Percentiles rank a stretch among this genome's conserved stretches.
Conservation (phyloP, 1,140 invertebrate genomes). For the Drosophila kohkoa region DNA sequence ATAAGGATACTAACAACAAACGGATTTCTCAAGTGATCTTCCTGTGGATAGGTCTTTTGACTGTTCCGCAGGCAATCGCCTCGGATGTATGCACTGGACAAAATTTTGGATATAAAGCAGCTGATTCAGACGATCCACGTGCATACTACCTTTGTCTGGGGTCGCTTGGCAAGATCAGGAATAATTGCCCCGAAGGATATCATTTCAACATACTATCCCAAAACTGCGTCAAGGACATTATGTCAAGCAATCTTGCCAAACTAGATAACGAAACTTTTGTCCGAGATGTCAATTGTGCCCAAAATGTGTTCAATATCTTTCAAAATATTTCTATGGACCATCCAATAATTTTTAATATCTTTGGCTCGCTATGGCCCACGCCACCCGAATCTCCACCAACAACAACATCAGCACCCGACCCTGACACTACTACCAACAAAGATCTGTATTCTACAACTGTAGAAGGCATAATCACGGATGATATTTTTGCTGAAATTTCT, state of each 20-base stretch:
- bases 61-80: conserved; percentile 55
- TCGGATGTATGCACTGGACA: conserved; percentile 52
- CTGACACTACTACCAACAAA: neutral
- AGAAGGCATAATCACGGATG: too few relatives aligned
- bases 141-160: conserved; percentile 62
- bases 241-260: neutral
- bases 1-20: neutral
- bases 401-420: neutral
- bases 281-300: neutral
- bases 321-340: conserved; percentile 51
- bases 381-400: neutral
- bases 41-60: conserved; percentile 66
- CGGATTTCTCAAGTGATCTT: conserved; percentile 41
- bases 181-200: conserved; percentile 41
- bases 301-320: conserved; percentile 37
- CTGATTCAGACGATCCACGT: conserved; percentile 46
- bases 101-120: conserved; percentile 60
- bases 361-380: conserved; percentile 48
- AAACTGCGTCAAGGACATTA: conserved; percentile 30
- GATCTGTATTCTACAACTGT: neutral
- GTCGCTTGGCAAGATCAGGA: conserved; percentile 47
- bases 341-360: conserved; percentile 65
- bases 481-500: too few relatives aligned
- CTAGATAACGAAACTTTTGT: neutral
- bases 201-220: conserved; percentile 38